Conservation (phyloP, 2,797 vertebrate species). For the Crenichthys baileyi region DNA sequence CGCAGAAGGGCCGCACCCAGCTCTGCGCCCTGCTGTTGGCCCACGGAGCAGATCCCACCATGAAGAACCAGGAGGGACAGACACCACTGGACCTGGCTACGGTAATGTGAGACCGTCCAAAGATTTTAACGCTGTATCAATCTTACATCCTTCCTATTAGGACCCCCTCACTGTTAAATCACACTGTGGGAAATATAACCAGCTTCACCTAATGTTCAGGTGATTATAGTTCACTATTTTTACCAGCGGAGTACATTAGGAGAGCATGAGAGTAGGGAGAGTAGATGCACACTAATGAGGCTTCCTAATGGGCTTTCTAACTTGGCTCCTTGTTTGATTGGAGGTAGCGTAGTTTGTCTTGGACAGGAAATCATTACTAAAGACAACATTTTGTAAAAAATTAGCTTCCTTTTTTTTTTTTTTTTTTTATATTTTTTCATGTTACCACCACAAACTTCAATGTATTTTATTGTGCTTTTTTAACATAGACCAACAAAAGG, state of each 20-base stretch:
- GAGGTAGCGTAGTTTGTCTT: background rate
- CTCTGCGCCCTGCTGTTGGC: constrained; percentile 81
- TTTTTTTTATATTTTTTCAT: background rate
- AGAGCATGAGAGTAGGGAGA: background rate
- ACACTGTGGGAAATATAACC: background rate
- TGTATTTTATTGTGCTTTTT: too few relatives aligned
- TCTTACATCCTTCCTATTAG: constrained; percentile 2
- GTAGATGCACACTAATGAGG: constrained; percentile 22
- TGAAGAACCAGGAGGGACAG: constrained; percentile 88
- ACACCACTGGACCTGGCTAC: constrained; percentile 84
- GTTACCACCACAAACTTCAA: too few relatives aligned
- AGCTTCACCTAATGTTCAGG: constrained; percentile 2
- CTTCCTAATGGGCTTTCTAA: constrained; percentile 28
- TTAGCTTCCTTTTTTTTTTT: background rate
- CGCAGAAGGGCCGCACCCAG: constrained; percentile 81
- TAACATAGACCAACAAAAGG: too few relatives aligned
- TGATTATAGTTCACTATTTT: constrained; percentile 10
- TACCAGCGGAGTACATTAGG: background rate
- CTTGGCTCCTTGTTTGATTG: constrained; percentile 7
- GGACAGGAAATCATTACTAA: constrained; percentile 2
- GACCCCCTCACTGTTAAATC: background rate
- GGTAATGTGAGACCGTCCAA: constrained; percentile 52
- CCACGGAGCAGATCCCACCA: constrained; percentile 85
- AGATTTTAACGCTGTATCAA: background rate
- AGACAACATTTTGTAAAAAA: background rate